Conservation (phyloP, 1,140 invertebrate genomes). For the Diachasmimorpha longicaudata region DNA sequence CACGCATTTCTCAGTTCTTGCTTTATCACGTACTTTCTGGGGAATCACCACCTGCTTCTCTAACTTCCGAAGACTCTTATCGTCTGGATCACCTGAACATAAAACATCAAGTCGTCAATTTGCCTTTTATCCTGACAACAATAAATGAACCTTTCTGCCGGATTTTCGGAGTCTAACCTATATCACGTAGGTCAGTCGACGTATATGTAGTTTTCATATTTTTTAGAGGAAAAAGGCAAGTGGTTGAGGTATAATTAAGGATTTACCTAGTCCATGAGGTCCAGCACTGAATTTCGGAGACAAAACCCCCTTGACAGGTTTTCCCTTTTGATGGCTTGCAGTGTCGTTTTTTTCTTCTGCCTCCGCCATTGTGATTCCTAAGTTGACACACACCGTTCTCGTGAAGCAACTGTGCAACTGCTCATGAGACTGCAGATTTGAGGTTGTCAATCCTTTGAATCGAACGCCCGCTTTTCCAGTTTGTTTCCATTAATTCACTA, state of each 20-base stretch:
- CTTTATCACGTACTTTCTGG: conserved; percentile 81
- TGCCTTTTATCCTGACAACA: neutral
- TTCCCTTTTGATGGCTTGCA: neutral
- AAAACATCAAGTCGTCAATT: conserved; percentile 19
- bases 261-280: conserved; percentile 66
- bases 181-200: neutral
- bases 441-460: conserved; percentile 36
- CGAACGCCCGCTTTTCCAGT: conserved; percentile 11
- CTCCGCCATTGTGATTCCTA: neutral
- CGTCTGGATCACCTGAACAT: conserved; percentile 82
- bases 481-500: neutral
- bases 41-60: conserved; percentile 86
- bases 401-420: conserved; percentile 20
- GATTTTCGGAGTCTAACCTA: neutral
- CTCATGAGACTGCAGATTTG: conserved; percentile 54
- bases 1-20: conserved; percentile 77
- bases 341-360: neutral
- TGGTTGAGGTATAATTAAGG: neutral
- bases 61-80: conserved; percentile 79
- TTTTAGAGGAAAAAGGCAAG: neutral
- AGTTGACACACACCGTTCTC: conserved; percentile 31
- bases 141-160: too few relatives aligned
- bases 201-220: too few relatives aligned
- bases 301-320: conserved; percentile 36
- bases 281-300: conserved; percentile 58